phyloP scores from a whole-genome alignment of 2,888 invertebrate genomes.

The Troilus luridus region DNA sequence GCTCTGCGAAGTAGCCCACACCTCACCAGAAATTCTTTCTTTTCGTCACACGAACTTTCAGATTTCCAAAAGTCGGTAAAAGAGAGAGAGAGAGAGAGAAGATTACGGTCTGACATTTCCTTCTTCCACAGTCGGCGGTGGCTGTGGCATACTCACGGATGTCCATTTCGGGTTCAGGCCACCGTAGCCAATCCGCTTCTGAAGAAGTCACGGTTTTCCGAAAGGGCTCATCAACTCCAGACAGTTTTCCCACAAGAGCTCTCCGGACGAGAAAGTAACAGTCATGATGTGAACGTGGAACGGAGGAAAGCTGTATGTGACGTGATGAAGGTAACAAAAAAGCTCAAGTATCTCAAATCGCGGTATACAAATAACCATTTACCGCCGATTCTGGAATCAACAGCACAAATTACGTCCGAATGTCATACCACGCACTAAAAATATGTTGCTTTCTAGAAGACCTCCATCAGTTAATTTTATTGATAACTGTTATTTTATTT shows the following conservation, averaged over 20 bases:
- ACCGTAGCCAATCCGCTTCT: neutral
- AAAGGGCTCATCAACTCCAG: neutral
- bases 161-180: neutral
- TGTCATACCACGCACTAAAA: too few species aligned
- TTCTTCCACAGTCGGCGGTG: neutral
- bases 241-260: neutral
- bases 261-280: neutral
- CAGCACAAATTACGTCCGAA: too few species aligned
- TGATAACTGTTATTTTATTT: too few species aligned
- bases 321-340: too few species aligned
- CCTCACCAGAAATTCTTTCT: neutral
- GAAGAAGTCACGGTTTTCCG: neutral
- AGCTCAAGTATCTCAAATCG: too few species aligned
- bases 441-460: too few species aligned
- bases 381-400: too few species aligned
- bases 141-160: neutral
- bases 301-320: too few species aligned
- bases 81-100: neutral
- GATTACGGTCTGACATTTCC: neutral
- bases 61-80: neutral
- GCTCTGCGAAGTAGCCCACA: neutral
- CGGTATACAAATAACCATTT: too few species aligned
- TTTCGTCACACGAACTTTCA: neutral
- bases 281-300: neutral
- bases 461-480: too few species aligned